Evolutionary conservation across 2,797 vertebrate genomes (phyloP).

Genomic region (Ataeniobius toweri): DNA sequence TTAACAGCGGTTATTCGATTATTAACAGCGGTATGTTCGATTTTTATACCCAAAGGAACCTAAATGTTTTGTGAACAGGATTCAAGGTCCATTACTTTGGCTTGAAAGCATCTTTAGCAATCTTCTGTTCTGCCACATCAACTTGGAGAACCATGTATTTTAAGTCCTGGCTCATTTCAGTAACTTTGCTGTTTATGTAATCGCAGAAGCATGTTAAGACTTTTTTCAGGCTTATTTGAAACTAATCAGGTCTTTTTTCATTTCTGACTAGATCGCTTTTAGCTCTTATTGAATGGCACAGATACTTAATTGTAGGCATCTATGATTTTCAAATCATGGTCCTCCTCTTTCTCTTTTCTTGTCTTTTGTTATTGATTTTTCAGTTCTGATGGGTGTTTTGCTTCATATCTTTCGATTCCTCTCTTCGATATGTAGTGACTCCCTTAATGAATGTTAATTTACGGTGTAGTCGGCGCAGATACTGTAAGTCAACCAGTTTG

Average conservation of each 20-base stretch:
- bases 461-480: not conserved
- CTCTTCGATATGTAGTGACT: not conserved
- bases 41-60: not conserved
- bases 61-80: no score
- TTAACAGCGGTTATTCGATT: no score
- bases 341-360: not conserved
- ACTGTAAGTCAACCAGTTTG: not conserved
- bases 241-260: no score
- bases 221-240: no score
- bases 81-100: not conserved
- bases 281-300: not conserved
- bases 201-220: no score
- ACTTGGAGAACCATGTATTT: not conserved
- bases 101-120: not conserved
- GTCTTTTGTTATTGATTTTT: not conserved
- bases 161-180: not conserved
- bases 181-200: not conserved
- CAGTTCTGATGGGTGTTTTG: not conserved
- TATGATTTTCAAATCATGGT: not conserved
- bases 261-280: not conserved
- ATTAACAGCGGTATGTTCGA: not conserved
- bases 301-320: not conserved
- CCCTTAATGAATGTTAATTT: not conserved
- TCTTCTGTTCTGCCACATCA: not conserved
- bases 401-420: not conserved